Evolutionary conservation across 2,888 invertebrate genomes (phyloP).

Genomic region (Chaetogeoica ovagalla): DNA sequence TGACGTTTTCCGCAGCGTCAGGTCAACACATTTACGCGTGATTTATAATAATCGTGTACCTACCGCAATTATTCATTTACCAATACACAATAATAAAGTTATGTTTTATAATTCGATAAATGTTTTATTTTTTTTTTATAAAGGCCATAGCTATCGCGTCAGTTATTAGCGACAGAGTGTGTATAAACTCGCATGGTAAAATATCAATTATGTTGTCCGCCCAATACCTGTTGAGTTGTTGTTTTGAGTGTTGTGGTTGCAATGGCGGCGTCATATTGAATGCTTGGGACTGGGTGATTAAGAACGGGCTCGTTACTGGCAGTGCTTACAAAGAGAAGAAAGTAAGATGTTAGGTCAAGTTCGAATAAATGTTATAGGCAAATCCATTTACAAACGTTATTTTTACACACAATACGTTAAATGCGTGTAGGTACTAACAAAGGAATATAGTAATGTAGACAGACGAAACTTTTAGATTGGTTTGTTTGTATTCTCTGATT

Average conservation of each 20-base stretch:
- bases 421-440: background rate
- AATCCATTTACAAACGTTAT: too few species aligned
- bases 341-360: background rate
- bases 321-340: constrained; percentile 15
- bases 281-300: constrained; percentile 33
- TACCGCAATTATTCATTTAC: too few species aligned
- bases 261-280: constrained; percentile 25
- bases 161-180: constrained; percentile 28
- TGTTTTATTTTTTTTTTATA: background rate
- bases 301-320: constrained; percentile 25
- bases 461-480: background rate
- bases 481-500: background rate
- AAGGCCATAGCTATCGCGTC: constrained; percentile 34
- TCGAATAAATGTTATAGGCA: background rate
- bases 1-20: too few species aligned
- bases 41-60: too few species aligned
- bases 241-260: constrained; percentile 35
- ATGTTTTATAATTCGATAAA: background rate
- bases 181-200: constrained; percentile 16
- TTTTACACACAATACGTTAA: background rate
- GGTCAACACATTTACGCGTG: too few species aligned
- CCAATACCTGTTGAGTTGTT: constrained; percentile 36
- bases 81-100: too few species aligned
- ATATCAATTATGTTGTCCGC: constrained; percentile 11
- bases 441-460: too few species aligned